Conservation (phyloP, 2,888 invertebrate genomes). For the Diloba caeruleocephala region DNA sequence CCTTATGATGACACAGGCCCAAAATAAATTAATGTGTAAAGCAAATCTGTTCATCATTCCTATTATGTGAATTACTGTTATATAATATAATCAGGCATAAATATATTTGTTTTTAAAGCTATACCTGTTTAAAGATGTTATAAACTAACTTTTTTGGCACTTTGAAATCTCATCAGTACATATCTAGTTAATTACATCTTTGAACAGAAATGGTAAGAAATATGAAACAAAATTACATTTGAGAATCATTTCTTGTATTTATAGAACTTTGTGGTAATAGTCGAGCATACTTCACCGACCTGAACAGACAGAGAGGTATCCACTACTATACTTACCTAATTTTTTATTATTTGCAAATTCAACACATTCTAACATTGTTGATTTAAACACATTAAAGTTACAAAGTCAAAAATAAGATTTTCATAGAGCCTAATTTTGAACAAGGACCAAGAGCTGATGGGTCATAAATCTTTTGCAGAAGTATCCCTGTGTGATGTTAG, state of each 20-base stretch:
- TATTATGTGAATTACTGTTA: constrained; percentile 4
- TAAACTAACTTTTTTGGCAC: constrained; percentile 32
- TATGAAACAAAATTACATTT: constrained; percentile 85
- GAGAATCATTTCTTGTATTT: constrained; percentile 90
- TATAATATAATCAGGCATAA: constrained; percentile 3
- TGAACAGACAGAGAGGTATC: constrained; percentile 89
- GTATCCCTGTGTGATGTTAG: constrained; percentile 91
- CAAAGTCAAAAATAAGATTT: constrained; percentile 47
- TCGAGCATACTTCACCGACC: constrained; percentile 90
- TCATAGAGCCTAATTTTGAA: constrained; percentile 70
- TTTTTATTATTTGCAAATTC: constrained; percentile 69
- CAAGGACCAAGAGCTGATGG: constrained; percentile 90
- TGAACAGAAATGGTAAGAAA: constrained; percentile 69
- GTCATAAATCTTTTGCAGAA: constrained; percentile 95
- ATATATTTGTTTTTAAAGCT: constrained; percentile 8
- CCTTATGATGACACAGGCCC: too few species aligned
- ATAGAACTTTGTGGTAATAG: constrained; percentile 90
- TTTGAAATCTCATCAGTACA: background rate
- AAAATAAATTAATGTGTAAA: too few species aligned
- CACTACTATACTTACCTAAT: constrained; percentile 84
- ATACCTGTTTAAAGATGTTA: constrained; percentile 53
- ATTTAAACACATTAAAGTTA: constrained; percentile 40
- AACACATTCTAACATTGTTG: constrained; percentile 62
- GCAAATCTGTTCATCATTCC: constrained; percentile 1
- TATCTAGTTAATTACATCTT: constrained; percentile 65